These are phyloP conservation scores for Pteronura brasiliensis DNA, from an alignment of 2,113 vertebrate genomes.

Conservation along the genomic window DNA sequence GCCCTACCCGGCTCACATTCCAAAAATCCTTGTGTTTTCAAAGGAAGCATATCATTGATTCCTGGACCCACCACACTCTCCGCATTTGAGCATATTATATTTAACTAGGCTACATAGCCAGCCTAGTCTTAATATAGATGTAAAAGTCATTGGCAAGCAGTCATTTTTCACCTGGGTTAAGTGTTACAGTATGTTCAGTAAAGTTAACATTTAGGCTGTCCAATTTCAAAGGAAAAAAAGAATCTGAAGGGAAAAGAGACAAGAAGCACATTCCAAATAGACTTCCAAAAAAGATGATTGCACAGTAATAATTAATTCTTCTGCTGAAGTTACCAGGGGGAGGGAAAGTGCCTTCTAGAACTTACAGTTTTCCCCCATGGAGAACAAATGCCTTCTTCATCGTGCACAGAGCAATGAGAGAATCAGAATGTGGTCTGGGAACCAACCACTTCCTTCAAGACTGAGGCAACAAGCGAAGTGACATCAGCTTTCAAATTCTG, in stretches of 20 bases:
- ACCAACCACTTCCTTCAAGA: not conserved
- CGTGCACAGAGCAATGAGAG: not conserved
- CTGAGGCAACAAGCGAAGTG: not conserved
- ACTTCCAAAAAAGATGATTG: not conserved
- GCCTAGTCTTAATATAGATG: constrained; percentile 51
- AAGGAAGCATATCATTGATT: not conserved
- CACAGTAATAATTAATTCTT: constrained; percentile 6
- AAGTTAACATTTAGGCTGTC: constrained; percentile 60
- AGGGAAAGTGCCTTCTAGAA: not conserved
- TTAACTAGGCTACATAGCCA: constrained; percentile 1
- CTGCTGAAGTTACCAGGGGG: not conserved
- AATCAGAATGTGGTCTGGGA: not conserved
- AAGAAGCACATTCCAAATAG: constrained; percentile 16
- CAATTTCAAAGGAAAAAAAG: constrained; percentile 23
- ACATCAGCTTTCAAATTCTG: not conserved
- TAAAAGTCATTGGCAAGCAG: constrained; percentile 56
- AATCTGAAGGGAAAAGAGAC: constrained; percentile 12
- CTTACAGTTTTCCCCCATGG: not conserved
- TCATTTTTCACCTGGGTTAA: constrained; percentile 65
- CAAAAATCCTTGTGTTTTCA: not conserved
- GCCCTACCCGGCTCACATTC: not conserved
- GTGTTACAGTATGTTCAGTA: constrained; percentile 40
- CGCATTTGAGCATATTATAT: not conserved
- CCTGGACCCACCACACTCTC: not conserved
- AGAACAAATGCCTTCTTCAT: not conserved